Evolutionary conservation across 2,888 invertebrate species (phyloP), one percentile per base, ranked within the genome.

Genomic region (Ormia ochracea): DNA sequence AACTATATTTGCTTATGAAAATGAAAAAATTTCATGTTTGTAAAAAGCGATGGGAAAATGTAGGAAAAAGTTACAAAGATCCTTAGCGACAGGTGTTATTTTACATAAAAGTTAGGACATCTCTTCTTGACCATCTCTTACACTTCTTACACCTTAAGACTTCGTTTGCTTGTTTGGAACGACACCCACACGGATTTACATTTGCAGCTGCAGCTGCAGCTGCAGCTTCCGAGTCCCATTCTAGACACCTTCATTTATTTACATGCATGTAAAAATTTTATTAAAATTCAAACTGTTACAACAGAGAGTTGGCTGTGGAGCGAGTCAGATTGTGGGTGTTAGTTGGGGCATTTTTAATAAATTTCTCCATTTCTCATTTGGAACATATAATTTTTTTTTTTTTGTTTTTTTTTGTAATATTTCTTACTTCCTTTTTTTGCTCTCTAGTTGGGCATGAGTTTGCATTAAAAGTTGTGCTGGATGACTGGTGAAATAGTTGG

Each of bases 41-140:
- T 7, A 19, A 68, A 33, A 23, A 14, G 10, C 7, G 19, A 4
- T 21, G 5, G 6, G 1, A 7, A 36, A 5, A 48, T 5, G 17
- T n/a, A n/a, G 28, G 58, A 17, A 65, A 45, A 41, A 12, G n/a
- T 23, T 4, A 17, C 38, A 21, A n/a, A 33, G 12, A 50, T 63
- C 41, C 43, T 79, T 58, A 59, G 70, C 76, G 68, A 69, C 66
- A 80, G 80, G 72, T 80, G 76, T 68, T 74, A 26, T 19, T 36
- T 63, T 41, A 19, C 28, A 28, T 19, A 10, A 33, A 17, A 23
- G 33, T 19, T 14, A 52, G 50, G 7, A 12, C 41, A 56, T 12
- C 19, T 48, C 38, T 38, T 14, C 12, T 50, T 74, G 74, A 66
- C 74, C 74, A 65, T 48, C 14, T 38, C 19, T 6, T 14, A 12